Evolutionary conservation across 1,140 invertebrate species (phyloP).

Genomic region (Ceratina australensis): DNA sequence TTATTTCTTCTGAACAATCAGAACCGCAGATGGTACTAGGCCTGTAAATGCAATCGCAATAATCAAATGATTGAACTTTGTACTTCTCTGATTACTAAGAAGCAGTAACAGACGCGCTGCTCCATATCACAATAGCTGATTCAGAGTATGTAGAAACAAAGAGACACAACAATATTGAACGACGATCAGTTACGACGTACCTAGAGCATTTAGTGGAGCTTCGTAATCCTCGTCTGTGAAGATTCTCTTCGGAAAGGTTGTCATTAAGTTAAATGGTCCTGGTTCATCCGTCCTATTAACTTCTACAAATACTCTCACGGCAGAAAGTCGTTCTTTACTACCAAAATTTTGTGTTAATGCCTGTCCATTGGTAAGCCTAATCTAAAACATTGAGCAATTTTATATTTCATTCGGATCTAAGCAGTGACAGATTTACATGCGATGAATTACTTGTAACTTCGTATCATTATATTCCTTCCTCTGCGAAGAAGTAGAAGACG

Average conservation of each 20-base stretch:
- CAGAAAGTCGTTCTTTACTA: slow-evolving; percentile 92
- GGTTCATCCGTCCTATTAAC: slow-evolving; percentile 86
- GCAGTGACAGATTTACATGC: background rate
- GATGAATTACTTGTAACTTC: slow-evolving; percentile 83
- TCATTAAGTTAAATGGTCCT: slow-evolving; percentile 89
- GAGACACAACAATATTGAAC: background rate
- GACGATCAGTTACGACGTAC: slow-evolving; percentile 75
- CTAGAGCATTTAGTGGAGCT: slow-evolving; percentile 89
- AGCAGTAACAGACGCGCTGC: background rate
- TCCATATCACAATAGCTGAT: background rate
- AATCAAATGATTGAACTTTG: background rate
- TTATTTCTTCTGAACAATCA: slow-evolving; percentile 85
- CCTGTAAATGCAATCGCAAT: slow-evolving; percentile 80
- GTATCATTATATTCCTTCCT: slow-evolving; percentile 82
- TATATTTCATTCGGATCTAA: background rate
- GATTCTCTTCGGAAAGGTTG: slow-evolving; percentile 91
- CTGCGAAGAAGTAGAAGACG: slow-evolving; percentile 70
- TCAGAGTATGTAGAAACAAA: background rate
- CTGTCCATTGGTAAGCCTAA: slow-evolving; percentile 85
- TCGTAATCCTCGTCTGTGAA: slow-evolving; percentile 94
- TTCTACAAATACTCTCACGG: slow-evolving; percentile 91
- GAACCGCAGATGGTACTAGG: slow-evolving; percentile 88
- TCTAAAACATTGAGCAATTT: slow-evolving; percentile 66
- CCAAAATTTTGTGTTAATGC: slow-evolving; percentile 88
- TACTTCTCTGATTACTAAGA: background rate